Evolutionary conservation across 2,797 vertebrate genomes (phyloP).

Genomic region (Syngnathus rostellatus): DNA sequence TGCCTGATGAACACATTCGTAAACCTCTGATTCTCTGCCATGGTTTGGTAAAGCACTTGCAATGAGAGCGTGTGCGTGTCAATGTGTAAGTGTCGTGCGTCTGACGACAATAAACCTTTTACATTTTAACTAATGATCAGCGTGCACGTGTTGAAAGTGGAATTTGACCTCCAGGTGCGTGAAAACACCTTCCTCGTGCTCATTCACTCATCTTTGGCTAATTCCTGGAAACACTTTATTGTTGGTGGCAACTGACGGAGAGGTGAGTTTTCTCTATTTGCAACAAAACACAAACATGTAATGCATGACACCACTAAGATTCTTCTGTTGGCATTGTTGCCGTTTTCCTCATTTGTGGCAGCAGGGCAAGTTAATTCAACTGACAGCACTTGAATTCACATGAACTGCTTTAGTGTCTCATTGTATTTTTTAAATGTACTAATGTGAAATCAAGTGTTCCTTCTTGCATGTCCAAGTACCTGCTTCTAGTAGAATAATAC

Average conservation of each 20-base stretch:
- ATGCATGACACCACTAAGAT: background rate
- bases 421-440: background rate
- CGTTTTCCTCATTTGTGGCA: background rate
- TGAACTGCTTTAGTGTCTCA: background rate
- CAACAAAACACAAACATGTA: background rate
- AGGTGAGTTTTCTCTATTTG: slow-evolving; percentile 40
- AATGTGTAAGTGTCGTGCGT: too few species aligned
- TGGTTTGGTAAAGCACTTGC: too few species aligned
- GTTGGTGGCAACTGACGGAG: slow-evolving; percentile 11
- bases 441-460: background rate
- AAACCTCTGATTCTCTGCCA: background rate
- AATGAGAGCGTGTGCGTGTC: too few species aligned
- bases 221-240: slow-evolving; percentile 10
- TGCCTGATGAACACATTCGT: background rate
- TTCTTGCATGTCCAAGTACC: too few species aligned
- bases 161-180: slow-evolving; percentile 58
- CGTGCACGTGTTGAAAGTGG: slow-evolving; percentile 35
- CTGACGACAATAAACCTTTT: slow-evolving; percentile 53
- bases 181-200: slow-evolving; percentile 5
- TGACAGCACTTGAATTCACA: background rate
- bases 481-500: background rate
- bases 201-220: background rate
- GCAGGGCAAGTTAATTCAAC: background rate
- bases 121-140: slow-evolving; percentile 56
- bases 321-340: background rate